A percentile compares a stretch with the other conserved stretches of the same genome.
Evolutionary conservation across 2,113 vertebrate genomes (phyloP).

Genomic region (Pterocles gutturalis): DNA sequence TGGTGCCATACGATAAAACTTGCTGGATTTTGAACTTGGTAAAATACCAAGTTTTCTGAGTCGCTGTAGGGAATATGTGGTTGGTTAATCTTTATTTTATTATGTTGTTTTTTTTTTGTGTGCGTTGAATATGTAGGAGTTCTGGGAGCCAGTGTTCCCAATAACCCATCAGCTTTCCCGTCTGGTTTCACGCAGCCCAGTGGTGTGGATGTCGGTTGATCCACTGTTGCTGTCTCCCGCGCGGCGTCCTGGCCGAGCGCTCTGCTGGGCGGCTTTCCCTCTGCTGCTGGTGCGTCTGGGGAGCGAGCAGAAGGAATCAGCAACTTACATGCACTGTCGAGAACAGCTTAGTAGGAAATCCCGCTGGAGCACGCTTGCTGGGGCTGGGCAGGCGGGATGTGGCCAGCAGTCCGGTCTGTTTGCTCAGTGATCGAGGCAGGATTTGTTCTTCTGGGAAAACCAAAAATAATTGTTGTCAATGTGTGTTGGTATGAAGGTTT

Average conservation of each 20-base stretch:
- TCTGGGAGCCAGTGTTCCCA: not conserved
- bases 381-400: not conserved
- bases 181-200: not conserved
- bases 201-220: not conserved
- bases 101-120: not conserved
- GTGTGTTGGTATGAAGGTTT: too few relatives aligned
- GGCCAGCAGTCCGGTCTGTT: not conserved
- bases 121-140: not conserved
- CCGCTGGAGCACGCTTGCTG: rapidly evolving
- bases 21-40: not conserved
- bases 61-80: not conserved
- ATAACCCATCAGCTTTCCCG: not conserved
- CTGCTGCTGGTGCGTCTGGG: not conserved
- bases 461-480: rapidly evolving
- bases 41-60: not conserved
- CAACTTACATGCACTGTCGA: rapidly evolving
- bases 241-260: rapidly evolving
- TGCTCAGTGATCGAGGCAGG: not conserved
- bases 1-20: not conserved
- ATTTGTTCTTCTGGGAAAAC: not conserved
- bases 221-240: not conserved
- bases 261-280: not conserved
- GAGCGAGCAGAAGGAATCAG: not conserved
- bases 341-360: not conserved
- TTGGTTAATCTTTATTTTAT: not conserved